These are phyloP conservation scores for Tipula confusa DNA, from an alignment of 2,888 invertebrate species.

Conservation along the genomic window DNA sequence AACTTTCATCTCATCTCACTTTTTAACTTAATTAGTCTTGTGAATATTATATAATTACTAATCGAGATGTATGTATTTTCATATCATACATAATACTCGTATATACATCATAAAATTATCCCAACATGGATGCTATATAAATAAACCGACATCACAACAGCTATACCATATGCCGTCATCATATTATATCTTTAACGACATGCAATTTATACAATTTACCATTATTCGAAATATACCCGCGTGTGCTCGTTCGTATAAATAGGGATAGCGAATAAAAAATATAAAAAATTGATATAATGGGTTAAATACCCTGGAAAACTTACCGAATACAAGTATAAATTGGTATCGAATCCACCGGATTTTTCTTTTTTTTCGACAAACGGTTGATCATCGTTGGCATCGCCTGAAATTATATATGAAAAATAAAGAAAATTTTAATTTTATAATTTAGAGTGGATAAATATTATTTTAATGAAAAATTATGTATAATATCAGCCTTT, in stretches of 20 bases:
- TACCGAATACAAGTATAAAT: conserved; percentile 79
- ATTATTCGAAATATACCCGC: too few species aligned
- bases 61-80: neutral
- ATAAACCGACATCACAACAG: neutral
- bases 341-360: conserved; percentile 71
- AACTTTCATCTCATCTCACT: neutral
- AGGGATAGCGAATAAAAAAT: neutral
- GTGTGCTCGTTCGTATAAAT: neutral
- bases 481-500: too few species aligned
- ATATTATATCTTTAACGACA: neutral
- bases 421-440: too few species aligned
- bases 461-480: too few species aligned
- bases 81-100: neutral
- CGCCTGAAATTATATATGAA: conserved; percentile 54
- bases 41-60: neutral
- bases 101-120: neutral
- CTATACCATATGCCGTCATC: neutral
- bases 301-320: conserved; percentile 52
- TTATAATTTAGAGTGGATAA: too few species aligned
- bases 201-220: neutral
- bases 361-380: conserved; percentile 66
- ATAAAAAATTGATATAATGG: neutral
- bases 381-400: conserved; percentile 63
- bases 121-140: neutral
- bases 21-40: neutral